Base-by-base conservation (phyloP, 1,140 invertebrate species). In the Drosophila yakuba region DNA sequence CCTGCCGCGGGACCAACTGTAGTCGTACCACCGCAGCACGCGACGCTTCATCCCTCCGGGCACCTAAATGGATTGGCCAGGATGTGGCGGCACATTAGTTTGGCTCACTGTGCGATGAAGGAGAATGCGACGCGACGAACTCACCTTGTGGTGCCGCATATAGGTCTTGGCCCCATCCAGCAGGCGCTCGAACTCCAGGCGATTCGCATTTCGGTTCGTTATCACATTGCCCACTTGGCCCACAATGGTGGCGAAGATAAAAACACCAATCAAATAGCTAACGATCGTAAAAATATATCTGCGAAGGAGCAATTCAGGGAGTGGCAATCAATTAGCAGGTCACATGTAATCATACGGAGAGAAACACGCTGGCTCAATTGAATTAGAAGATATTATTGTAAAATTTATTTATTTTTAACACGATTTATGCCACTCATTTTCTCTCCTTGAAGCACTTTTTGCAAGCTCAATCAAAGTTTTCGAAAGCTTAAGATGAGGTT, bases 221-320 rank as follows among this genome's bases (percentile, higher is more conserved):
- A 99, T 99, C 75, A 99, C 98, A 93, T 98, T 99, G 59, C 98
- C 98, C 38, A 99, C 98, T 95, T 99, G 98, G 52, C 98, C 98
- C 17, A 99, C 98, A 88, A 99, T 98, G 12, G 98, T 99, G n/a
- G 98, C 98, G 93, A 99, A 99, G 92, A 99, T 98, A 94, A 99
- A 99, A 38, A 99, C 98, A 60, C 98, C 98, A 83, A 99, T 98
- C 74, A 99, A 94, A 93, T 99, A 99, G 93, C 97, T 98, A 75
- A 98, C 96, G 91, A 99, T 99, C 58, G 98, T 98, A 93, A 99
- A 99, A 83, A 98, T 94, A 93, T 98, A 99, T 94, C 98, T 99
- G 94, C 1, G 23, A 50, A 35, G 12, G 41, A 47, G 20, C 39
- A 39, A 35, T 36, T 15, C 32, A 12, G 25, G 45, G 64, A n/a